A percentile compares a stretch with the other conserved stretches of the same genome.
Conservation (phyloP, 2,888 invertebrate genomes). For the Aphidoletes aphidimyza region DNA sequence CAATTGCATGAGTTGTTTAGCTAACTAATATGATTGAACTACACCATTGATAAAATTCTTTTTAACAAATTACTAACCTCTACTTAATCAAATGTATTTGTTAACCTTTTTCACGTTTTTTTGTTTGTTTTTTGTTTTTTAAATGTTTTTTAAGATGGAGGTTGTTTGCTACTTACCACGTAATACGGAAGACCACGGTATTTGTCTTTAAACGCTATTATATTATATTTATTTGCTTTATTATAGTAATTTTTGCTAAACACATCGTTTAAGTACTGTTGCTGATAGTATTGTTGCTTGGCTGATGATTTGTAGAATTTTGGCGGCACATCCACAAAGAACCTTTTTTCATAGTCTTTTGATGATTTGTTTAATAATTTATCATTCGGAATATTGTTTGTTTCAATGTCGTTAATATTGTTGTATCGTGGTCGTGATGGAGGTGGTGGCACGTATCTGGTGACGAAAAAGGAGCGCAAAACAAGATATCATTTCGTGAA, state of each 20-base stretch:
- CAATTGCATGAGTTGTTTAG: not conserved
- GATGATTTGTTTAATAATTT: not conserved
- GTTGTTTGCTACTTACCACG: slow-evolving; percentile 52
- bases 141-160: too few relatives aligned
- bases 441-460: slow-evolving; percentile 65
- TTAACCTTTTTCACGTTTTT: too few relatives aligned
- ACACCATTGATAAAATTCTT: not conserved
- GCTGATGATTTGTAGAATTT: slow-evolving; percentile 1
- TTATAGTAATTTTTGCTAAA: slow-evolving; percentile 34
- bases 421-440: slow-evolving; percentile 64
- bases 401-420: slow-evolving; percentile 35
- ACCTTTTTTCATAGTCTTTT: not conserved
- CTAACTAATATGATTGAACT: not conserved
- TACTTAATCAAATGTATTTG: too few relatives aligned
- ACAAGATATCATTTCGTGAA: not conserved
- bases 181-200: slow-evolving; percentile 43
- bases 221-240: slow-evolving; percentile 20
- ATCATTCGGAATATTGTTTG: slow-evolving; percentile 22
- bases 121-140: too few relatives aligned
- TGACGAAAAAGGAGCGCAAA: not conserved
- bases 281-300: slow-evolving; percentile 31
- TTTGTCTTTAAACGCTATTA: slow-evolving; percentile 49
- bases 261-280: slow-evolving; percentile 10
- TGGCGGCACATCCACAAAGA: slow-evolving; percentile 18
- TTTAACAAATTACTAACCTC: too few relatives aligned